phyloP scores from a whole-genome alignment of 1,140 invertebrate genomes.

The Trachymyrmex cornetzi region DNA sequence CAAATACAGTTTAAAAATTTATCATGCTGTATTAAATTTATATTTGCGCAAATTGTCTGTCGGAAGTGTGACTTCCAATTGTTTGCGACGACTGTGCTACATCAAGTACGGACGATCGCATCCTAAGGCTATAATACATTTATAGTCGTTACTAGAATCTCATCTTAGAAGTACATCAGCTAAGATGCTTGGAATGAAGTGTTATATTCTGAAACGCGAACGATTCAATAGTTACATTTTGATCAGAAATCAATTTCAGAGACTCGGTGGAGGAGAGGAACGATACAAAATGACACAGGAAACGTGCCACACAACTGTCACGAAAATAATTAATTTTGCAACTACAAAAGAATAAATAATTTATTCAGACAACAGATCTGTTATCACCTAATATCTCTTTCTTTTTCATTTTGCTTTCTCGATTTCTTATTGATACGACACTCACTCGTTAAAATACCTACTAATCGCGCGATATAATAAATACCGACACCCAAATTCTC shows the following conservation, averaged over 20 bases:
- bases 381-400: not conserved
- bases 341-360: not conserved
- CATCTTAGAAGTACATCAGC: not conserved
- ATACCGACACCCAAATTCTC: too few relatives aligned
- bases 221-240: not conserved
- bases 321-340: conserved; percentile 3
- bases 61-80: conserved; percentile 27
- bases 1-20: not conserved
- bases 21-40: conserved; percentile 2
- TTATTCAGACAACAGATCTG: not conserved
- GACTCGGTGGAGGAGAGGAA: not conserved
- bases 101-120: conserved; percentile 16
- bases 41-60: conserved; percentile 27
- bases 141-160: conserved; percentile 3
- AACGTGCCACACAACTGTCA: not conserved
- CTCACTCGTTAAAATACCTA: not conserved
- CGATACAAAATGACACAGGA: not conserved
- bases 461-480: not conserved
- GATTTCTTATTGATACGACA: not conserved
- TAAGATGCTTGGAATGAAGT: not conserved
- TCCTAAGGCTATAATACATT: conserved; percentile 5
- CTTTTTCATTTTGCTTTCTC: not conserved
- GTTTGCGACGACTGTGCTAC: not conserved
- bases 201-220: not conserved
- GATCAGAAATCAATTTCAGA: not conserved